A percentile compares a stretch with the other conserved stretches of the same genome.
Evolutionary conservation across 2,888 invertebrate species (phyloP).

Genomic region (Chymomyza amoena): DNA sequence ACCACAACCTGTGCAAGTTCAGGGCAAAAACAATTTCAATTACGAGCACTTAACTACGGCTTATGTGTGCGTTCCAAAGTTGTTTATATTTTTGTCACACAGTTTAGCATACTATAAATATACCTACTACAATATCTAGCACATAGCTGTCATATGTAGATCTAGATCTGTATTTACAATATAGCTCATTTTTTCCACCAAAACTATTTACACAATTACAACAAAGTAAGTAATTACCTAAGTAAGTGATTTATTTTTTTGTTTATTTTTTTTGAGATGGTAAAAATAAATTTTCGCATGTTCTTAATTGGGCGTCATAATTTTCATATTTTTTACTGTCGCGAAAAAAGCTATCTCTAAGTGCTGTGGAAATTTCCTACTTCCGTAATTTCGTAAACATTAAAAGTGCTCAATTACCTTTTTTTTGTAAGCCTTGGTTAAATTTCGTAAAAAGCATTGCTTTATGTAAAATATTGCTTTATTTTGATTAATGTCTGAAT

Average conservation of each 20-base stretch:
- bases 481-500: background rate
- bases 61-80: background rate
- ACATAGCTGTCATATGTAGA: background rate
- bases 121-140: background rate
- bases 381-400: background rate
- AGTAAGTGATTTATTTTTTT: conserved; percentile 7
- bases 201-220: conserved; percentile 9
- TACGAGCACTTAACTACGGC: background rate
- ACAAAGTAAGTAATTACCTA: background rate
- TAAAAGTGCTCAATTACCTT: background rate
- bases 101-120: conserved; percentile 9
- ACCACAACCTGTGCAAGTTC: conserved; percentile 47
- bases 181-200: background rate
- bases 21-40: conserved; percentile 64
- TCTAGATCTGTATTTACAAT: conserved; percentile 12
- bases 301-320: conserved; percentile 45
- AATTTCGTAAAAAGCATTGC: background rate
- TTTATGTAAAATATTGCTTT: background rate
- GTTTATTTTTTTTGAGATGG: conserved; percentile 14
- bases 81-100: background rate
- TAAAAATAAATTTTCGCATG: conserved; percentile 28
- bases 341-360: background rate
- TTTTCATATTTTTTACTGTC: background rate
- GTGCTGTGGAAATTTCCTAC: background rate
- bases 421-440: background rate